Evolutionary conservation across 2,797 vertebrate genomes (phyloP).

Genomic region (Onychomys arenicola): DNA sequence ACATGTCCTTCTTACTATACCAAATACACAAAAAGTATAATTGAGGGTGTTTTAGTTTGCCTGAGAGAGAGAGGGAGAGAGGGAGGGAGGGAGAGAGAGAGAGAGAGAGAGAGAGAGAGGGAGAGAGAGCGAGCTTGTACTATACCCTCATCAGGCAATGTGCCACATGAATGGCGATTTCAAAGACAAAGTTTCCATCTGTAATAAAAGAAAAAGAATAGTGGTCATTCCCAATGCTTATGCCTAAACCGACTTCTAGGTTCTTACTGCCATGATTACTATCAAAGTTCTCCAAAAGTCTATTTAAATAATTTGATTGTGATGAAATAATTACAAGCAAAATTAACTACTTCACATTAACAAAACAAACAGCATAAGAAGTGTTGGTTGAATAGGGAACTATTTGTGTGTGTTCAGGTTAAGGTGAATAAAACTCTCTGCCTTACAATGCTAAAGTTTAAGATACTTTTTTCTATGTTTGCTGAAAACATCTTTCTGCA

Average conservation of each 20-base stretch:
- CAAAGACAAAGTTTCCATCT: conserved; percentile 68
- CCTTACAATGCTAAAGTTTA: not conserved
- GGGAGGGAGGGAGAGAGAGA: too few species aligned
- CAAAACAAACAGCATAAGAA: too few species aligned
- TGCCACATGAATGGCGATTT: conserved; percentile 50
- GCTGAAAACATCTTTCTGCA: not conserved
- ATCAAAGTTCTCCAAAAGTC: conserved; percentile 72
- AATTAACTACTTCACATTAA: not conserved
- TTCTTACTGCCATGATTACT: conserved; percentile 67
- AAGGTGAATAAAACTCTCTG: not conserved
- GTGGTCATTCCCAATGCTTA: conserved; percentile 76
- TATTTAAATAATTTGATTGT: not conserved
- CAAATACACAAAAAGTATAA: conserved; percentile 37
- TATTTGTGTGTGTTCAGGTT: not conserved
- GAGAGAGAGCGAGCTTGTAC: not conserved
- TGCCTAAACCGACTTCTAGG: conserved; percentile 69
- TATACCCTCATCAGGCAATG: not conserved
- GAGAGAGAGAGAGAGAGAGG: too few species aligned
- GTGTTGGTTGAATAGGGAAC: not conserved
- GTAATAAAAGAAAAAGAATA: conserved; percentile 71
- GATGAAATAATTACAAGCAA: not conserved
- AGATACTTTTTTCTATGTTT: not conserved
- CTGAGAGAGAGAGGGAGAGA: not conserved
- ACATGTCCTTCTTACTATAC: conserved; percentile 9
- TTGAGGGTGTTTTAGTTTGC: not conserved